Percentiles rank a stretch among this genome's conserved stretches.
Evolutionary conservation across 2,797 vertebrate genomes (phyloP).

Genomic region (Apogon talboti): DNA sequence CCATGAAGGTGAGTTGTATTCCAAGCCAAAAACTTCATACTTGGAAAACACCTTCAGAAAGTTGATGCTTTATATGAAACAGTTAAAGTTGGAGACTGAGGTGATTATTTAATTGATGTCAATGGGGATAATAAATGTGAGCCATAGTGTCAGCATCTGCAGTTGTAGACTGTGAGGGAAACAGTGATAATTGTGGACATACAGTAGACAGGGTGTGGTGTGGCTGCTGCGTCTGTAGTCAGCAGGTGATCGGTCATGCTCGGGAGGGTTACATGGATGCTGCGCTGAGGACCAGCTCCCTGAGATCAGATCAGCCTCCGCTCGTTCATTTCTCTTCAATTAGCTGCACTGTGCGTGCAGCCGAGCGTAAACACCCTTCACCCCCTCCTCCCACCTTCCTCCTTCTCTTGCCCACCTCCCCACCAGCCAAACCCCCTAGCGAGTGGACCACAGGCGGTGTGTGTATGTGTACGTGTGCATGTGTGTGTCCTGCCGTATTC

Average conservation of each 20-base stretch:
- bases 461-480: constrained; percentile 53
- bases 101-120: not conserved
- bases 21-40: not conserved
- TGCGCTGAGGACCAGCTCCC: constrained; percentile 18
- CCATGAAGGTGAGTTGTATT: not conserved
- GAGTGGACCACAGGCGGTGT: constrained; percentile 72
- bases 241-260: constrained; percentile 39
- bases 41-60: constrained; percentile 1
- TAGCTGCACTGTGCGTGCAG: constrained; percentile 78
- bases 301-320: constrained; percentile 61
- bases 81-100: not conserved
- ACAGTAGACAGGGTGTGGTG: constrained; percentile 23
- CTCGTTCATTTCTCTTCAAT: constrained; percentile 83
- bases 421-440: constrained; percentile 68
- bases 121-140: not conserved
- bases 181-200: constrained; percentile 32
- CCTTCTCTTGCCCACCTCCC: constrained; percentile 15
- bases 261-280: constrained; percentile 16
- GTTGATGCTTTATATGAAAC: constrained; percentile 1
- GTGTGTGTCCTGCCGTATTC: constrained; percentile 72
- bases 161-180: constrained; percentile 2
- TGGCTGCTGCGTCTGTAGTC: constrained; percentile 37
- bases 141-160: not conserved
- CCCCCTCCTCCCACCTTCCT: not conserved
- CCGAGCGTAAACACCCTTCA: constrained; percentile 70